Percentiles rank a stretch among this genome's conserved stretches.
phyloP scores from a whole-genome alignment of 1,140 invertebrate genomes.

The Capitella teleta region DNA sequence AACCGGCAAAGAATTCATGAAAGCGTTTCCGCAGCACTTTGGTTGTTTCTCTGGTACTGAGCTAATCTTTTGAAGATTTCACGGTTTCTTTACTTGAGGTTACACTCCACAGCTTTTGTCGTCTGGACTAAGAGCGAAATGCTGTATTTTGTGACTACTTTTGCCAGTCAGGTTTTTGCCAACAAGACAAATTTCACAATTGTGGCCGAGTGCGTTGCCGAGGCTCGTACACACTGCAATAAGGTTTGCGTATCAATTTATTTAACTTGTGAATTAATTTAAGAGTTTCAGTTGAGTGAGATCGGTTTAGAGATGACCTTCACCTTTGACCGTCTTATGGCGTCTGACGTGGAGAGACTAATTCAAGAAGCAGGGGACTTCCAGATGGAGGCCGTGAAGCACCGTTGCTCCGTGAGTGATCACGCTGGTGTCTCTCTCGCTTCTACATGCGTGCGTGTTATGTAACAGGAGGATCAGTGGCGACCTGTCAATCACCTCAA shows the following conservation, averaged over 20 bases:
- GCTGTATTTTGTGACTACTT: conserved; percentile 63
- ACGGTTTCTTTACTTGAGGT: conserved; percentile 16
- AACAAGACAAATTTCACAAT: conserved; percentile 72
- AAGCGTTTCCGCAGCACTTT: conserved; percentile 60
- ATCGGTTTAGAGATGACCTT: conserved; percentile 72
- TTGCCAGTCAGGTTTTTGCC: conserved; percentile 83
- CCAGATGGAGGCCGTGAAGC: conserved; percentile 59
- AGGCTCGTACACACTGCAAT: conserved; percentile 62
- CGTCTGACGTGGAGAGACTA: conserved; percentile 50
- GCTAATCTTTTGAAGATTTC: conserved; percentile 6
- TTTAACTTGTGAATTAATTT: not conserved
- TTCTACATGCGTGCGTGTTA: not conserved
- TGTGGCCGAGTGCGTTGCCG: conserved; percentile 74
- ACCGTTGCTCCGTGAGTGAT: conserved; percentile 46
- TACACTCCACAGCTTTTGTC: conserved; percentile 57
- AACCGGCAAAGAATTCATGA: conserved; percentile 72
- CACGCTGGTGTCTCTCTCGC: not conserved
- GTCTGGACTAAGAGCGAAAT: conserved; percentile 85
- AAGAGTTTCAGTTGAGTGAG: conserved; percentile 48
- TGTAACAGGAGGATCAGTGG: conserved; percentile 54
- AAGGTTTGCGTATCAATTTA: conserved; percentile 42
- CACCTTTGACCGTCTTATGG: conserved; percentile 66
- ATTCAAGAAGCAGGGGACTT: conserved; percentile 61
- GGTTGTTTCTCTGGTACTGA: conserved; percentile 53
- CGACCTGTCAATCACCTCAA: conserved; percentile 55